phyloP scores from a whole-genome alignment of 2,888 invertebrate genomes.

The Rhagium mordax region DNA sequence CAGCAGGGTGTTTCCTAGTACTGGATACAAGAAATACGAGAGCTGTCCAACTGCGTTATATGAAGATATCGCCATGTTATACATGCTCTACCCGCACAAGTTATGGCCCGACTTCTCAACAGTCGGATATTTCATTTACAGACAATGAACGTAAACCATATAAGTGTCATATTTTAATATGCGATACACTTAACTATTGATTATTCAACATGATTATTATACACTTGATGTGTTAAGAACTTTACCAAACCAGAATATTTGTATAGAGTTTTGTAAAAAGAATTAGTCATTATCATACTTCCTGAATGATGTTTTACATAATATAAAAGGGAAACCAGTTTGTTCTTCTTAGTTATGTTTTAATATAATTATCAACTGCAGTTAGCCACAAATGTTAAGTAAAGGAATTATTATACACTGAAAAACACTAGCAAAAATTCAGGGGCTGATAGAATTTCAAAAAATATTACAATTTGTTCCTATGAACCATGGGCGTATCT shows the following conservation, averaged over 20 bases:
- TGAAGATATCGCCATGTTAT: conserved; percentile 69
- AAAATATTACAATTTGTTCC: too few species aligned
- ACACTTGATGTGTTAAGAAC: not conserved
- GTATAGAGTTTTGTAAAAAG: not conserved
- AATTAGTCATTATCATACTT: too few species aligned
- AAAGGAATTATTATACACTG: too few species aligned
- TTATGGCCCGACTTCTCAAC: conserved; percentile 61
- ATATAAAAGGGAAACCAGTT: too few species aligned
- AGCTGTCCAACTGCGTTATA: conserved; percentile 68
- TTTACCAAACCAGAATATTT: not conserved
- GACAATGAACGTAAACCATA: conserved; percentile 43
- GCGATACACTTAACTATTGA: not conserved
- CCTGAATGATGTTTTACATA: too few species aligned
- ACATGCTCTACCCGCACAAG: conserved; percentile 65
- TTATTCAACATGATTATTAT: not conserved
- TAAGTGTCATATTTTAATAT: conserved; percentile 7
- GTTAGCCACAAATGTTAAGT: too few species aligned
- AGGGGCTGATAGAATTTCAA: too few species aligned
- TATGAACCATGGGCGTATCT: too few species aligned
- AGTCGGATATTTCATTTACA: conserved; percentile 52
- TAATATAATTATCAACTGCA: too few species aligned
- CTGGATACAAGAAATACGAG: conserved; percentile 70
- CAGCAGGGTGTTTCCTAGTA: conserved; percentile 70
- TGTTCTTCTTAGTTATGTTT: too few species aligned
- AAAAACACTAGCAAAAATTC: too few species aligned